Conservation (phyloP, 2,888 invertebrate species). For the Scaptomyza tumidula region DNA sequence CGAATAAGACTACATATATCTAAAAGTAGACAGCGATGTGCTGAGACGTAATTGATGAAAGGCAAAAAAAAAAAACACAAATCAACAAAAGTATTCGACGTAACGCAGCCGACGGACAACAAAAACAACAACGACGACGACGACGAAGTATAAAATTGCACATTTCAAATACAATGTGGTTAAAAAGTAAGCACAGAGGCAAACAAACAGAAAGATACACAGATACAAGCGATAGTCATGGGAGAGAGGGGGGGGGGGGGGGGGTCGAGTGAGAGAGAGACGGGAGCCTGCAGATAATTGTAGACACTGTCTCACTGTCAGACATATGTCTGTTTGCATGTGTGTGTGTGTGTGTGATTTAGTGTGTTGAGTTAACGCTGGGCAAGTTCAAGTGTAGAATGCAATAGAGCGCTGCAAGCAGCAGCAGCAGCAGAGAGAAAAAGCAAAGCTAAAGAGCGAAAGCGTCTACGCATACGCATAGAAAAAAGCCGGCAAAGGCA, state of each 20-base stretch:
- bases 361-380: slow-evolving; percentile 64
- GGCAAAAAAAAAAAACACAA: slow-evolving; percentile 42
- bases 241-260: background rate
- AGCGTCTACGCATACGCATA: slow-evolving; percentile 75
- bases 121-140: background rate
- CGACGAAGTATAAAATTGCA: slow-evolving; percentile 73
- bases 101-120: slow-evolving; percentile 21
- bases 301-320: slow-evolving; percentile 48
- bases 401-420: slow-evolving; percentile 67
- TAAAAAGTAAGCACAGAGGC: slow-evolving; percentile 71
- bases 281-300: slow-evolving; percentile 53
- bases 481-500: slow-evolving; percentile 76
- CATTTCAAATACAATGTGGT: slow-evolving; percentile 79
- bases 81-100: slow-evolving; percentile 43
- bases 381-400: slow-evolving; percentile 81
- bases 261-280: too few relatives aligned
- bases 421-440: slow-evolving; percentile 16
- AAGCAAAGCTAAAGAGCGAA: slow-evolving; percentile 30
- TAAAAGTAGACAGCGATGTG: slow-evolving; percentile 15
- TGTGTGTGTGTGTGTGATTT: slow-evolving; percentile 19
- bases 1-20: slow-evolving; percentile 11
- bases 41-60: slow-evolving; percentile 69
- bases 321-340: slow-evolving; percentile 17
- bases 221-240: slow-evolving; percentile 26
- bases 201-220: slow-evolving; percentile 60